Evolutionary conservation across 2,888 invertebrate species (phyloP).

Genomic region (Stenodema calcarata): DNA sequence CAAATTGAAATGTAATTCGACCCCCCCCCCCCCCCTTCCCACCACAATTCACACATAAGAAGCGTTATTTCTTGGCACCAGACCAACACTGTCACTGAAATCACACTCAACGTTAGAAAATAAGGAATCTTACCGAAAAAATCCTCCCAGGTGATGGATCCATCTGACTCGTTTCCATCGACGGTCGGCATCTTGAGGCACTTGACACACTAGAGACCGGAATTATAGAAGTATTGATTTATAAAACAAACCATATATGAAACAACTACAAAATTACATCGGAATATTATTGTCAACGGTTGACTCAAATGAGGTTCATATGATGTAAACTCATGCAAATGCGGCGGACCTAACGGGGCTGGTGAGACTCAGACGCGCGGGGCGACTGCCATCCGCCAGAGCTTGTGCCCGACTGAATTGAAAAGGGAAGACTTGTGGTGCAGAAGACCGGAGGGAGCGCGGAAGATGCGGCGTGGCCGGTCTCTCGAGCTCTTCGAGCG

Average conservation of each 20-base stretch:
- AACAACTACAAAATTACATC: not conserved
- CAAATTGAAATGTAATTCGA: too few relatives aligned
- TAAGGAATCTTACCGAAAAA: slow-evolving; percentile 68
- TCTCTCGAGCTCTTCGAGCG: not conserved
- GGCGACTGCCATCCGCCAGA: not conserved
- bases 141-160: slow-evolving; percentile 76
- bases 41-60: too few relatives aligned
- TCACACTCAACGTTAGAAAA: not conserved
- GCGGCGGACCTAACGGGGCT: not conserved
- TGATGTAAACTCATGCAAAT: too few relatives aligned
- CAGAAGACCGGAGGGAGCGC: not conserved
- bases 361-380: not conserved
- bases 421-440: not conserved
- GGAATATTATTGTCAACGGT: not conserved
- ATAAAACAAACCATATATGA: not conserved
- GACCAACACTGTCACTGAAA: not conserved
- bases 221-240: too few relatives aligned
- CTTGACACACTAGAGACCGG: slow-evolving; percentile 16
- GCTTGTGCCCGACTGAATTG: not conserved
- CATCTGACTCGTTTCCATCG: slow-evolving; percentile 67
- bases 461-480: not conserved
- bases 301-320: too few relatives aligned
- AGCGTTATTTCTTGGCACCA: too few relatives aligned
- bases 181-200: slow-evolving; percentile 32
- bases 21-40: too few relatives aligned